A percentile compares a stretch with the other conserved stretches of the same genome.
phyloP scores from a whole-genome alignment of 2,888 invertebrate genomes.

The Vanessa cardui region DNA sequence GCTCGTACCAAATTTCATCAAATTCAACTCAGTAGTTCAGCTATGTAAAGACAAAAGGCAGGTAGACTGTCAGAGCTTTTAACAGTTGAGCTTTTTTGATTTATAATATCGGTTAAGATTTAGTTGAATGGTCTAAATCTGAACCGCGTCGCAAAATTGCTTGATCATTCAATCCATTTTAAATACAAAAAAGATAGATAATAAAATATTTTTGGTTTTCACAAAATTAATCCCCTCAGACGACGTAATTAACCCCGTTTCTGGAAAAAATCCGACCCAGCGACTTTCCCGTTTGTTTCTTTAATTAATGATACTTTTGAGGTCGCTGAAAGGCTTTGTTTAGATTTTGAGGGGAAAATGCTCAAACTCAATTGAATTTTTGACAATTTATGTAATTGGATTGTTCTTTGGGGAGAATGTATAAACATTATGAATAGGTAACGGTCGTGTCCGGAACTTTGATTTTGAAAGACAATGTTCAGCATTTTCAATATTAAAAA shows the following conservation, averaged over 20 bases:
- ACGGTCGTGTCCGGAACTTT: no score
- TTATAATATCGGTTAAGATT: no score
- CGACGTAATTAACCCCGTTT: constrained; percentile 29
- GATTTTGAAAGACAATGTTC: no score
- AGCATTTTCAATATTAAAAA: no score
- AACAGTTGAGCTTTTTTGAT: no score
- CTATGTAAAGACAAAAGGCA: no score
- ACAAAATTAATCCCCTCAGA: constrained; percentile 30
- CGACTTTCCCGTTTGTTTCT: constrained; percentile 26
- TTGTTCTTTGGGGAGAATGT: background rate
- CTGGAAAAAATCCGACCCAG: constrained; percentile 9
- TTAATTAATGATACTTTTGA: constrained; percentile 30
- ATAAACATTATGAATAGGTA: no score
- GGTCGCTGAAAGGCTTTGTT: constrained; percentile 22
- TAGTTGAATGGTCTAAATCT: background rate
- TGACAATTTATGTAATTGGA: constrained; percentile 12
- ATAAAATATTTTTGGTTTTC: constrained; percentile 23
- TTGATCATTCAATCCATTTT: background rate
- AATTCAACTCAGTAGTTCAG: no score
- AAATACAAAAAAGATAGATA: background rate
- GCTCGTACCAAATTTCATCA: no score
- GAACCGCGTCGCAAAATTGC: background rate
- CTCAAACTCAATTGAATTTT: constrained; percentile 13
- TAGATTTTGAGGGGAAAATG: constrained; percentile 21
- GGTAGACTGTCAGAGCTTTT: no score